phyloP scores from a whole-genome alignment of 2,888 invertebrate genomes.

The Parelbella ahira region DNA sequence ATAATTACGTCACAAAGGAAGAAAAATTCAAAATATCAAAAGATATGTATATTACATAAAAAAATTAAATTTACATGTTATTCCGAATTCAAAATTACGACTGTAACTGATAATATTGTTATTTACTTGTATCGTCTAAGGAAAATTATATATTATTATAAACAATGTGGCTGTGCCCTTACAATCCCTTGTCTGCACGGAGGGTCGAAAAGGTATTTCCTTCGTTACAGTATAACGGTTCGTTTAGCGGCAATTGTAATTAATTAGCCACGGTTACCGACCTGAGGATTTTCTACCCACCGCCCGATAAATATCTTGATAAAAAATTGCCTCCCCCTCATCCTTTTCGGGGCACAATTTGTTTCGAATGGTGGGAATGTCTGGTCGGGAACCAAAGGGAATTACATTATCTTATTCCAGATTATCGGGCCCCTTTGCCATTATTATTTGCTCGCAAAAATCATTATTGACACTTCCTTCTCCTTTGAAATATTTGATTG shows the following conservation, averaged over 20 bases:
- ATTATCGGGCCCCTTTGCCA: conserved; percentile 13
- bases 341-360: conserved; percentile 18
- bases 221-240: conserved; percentile 35
- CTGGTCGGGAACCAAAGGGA: conserved; percentile 4
- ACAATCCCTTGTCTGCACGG: conserved; percentile 19
- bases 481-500: conserved; percentile 18
- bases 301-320: conserved; percentile 40
- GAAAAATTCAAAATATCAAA: too few species aligned
- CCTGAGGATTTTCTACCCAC: conserved; percentile 35
- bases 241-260: conserved; percentile 52
- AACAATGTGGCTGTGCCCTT: conserved; percentile 5
- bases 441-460: conserved; percentile 12
- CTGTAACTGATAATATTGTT: too few species aligned
- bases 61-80: too few species aligned
- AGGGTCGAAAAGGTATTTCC: conserved; percentile 17
- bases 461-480: conserved; percentile 6
- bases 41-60: too few species aligned
- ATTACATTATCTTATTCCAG: conserved; percentile 18
- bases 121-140: too few species aligned
- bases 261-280: conserved; percentile 44
- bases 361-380: conserved; percentile 14
- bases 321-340: conserved; percentile 23
- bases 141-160: too few species aligned
- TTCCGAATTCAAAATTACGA: too few species aligned
- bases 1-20: too few species aligned